Evolutionary conservation across 2,888 invertebrate genomes (phyloP).

Genomic region (Chelonus formosanus): DNA sequence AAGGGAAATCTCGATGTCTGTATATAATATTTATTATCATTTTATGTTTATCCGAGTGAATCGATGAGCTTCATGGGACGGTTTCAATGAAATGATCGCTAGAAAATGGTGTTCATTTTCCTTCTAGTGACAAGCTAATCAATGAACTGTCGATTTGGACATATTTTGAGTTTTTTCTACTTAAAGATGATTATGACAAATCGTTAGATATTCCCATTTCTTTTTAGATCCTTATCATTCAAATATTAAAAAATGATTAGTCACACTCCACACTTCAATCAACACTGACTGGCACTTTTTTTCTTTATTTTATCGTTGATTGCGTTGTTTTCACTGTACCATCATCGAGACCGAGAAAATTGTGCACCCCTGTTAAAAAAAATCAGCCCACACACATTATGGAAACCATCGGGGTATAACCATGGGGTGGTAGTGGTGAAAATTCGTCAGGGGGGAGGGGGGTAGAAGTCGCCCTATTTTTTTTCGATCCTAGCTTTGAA

Average conservation of each 20-base stretch:
- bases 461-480: conserved; percentile 60
- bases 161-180: background rate
- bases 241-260: too few species aligned
- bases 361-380: background rate
- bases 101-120: background rate
- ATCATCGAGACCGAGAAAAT: too few species aligned
- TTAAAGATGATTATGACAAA: too few species aligned
- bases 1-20: background rate
- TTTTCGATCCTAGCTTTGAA: conserved; percentile 37
- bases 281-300: conserved; percentile 8
- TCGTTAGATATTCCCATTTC: too few species aligned
- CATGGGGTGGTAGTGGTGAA: conserved; percentile 55
- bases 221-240: too few species aligned
- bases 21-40: conserved; percentile 27
- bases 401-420: conserved; percentile 44
- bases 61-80: conserved; percentile 17
- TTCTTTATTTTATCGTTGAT: background rate
- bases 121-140: conserved; percentile 2
- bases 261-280: too few species aligned
- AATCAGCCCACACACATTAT: conserved; percentile 46
- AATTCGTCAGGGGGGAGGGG: conserved; percentile 50
- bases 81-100: conserved; percentile 10
- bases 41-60: conserved; percentile 31
- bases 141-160: conserved; percentile 20
- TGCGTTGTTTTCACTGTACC: background rate